phyloP scores from a whole-genome alignment of 2,797 vertebrate genomes.

The Ctenopoma multispine region DNA sequence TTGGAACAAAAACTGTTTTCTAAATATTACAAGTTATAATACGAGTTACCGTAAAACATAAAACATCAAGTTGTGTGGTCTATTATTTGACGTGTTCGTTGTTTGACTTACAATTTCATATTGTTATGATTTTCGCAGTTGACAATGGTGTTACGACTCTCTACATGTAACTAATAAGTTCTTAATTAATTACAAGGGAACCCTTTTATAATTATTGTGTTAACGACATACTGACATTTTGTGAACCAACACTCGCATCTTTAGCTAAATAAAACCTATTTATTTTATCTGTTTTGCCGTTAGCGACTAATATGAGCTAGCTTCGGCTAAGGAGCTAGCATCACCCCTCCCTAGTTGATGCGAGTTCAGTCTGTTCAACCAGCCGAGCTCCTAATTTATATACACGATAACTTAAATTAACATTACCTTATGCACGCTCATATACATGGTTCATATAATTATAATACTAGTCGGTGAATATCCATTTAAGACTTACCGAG shows the following conservation, averaged over 20 bases:
- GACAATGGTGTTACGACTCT: not conserved
- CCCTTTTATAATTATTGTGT: accelerated
- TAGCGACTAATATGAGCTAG: constrained; percentile 10
- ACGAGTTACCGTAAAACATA: not conserved
- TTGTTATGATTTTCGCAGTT: constrained; percentile 15
- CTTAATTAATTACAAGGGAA: accelerated
- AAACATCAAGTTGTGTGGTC: not conserved
- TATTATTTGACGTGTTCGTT: not conserved
- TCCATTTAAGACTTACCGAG: constrained; percentile 69
- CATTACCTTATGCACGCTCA: accelerated
- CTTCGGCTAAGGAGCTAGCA: constrained; percentile 67
- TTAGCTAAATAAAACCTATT: not conserved
- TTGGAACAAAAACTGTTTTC: not conserved
- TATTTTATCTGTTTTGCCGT: constrained; percentile 37
- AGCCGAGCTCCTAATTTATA: accelerated
- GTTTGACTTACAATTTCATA: not conserved
- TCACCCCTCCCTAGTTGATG: constrained; percentile 72
- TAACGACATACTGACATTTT: not conserved
- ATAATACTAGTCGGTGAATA: not conserved
- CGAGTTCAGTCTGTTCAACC: not conserved
- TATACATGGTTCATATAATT: accelerated
- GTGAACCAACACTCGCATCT: accelerated
- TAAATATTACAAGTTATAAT: not conserved
- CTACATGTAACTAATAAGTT: not conserved
- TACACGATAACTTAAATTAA: accelerated